phyloP scores from a whole-genome alignment of 2,888 invertebrate genomes.

The Protophormia terraenovae region DNA sequence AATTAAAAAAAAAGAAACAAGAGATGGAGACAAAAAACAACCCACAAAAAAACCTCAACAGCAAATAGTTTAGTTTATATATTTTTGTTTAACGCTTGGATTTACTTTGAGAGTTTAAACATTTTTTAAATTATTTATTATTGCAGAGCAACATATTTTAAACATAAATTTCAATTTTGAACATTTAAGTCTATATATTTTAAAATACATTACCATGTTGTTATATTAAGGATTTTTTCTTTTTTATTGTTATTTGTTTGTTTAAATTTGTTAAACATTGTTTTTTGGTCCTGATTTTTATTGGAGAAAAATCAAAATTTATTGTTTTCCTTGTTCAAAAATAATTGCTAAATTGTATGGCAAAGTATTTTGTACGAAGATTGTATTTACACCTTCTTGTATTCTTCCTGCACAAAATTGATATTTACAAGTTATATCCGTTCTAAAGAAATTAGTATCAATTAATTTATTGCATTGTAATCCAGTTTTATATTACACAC shows the following conservation, averaged over 20 bases:
- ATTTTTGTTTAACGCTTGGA: not conserved
- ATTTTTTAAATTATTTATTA: not conserved
- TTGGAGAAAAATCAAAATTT: not conserved
- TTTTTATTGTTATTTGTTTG: not conserved
- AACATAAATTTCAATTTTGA: no score
- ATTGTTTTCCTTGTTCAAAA: not conserved
- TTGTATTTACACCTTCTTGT: not conserved
- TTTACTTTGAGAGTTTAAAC: not conserved
- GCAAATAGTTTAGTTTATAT: not conserved
- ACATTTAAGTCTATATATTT: no score
- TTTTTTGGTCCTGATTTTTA: not conserved
- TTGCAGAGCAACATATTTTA: not conserved
- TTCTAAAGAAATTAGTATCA: not conserved
- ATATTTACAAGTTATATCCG: not conserved
- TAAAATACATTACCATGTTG: no score
- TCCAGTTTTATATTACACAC: not conserved
- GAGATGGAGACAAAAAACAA: not conserved
- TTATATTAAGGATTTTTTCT: not conserved
- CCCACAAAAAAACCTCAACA: not conserved
- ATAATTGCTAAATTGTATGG: not conserved
- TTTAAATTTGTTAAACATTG: not conserved
- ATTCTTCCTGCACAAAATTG: not conserved
- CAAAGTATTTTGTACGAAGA: not conserved
- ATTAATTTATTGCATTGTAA: slow-evolving; percentile 7
- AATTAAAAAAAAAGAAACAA: not conserved